Conservation (phyloP, 2,888 invertebrate species). For the Catotricha subobsoleta region DNA sequence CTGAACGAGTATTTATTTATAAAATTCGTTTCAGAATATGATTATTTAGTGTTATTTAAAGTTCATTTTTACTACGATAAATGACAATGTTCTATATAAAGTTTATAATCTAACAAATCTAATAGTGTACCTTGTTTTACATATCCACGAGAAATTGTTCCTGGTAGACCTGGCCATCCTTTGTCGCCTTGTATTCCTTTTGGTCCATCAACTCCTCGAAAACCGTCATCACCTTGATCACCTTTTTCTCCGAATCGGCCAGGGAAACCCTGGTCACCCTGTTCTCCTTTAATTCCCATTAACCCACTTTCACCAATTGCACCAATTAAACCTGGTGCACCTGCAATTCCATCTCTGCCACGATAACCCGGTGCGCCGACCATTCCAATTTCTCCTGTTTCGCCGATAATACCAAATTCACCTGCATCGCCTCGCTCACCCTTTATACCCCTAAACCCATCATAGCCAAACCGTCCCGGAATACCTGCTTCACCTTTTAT, state of each 20-base stretch:
- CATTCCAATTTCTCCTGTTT: constrained; percentile 31
- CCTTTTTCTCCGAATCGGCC: constrained; percentile 38
- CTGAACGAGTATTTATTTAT: no score
- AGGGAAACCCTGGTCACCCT: constrained; percentile 23
- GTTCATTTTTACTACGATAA: no score
- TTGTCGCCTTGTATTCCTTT: constrained; percentile 26
- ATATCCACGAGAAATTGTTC: constrained; percentile 13
- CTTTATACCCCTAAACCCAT: constrained; percentile 24
- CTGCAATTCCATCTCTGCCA: constrained; percentile 24
- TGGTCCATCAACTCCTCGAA: constrained; percentile 24
- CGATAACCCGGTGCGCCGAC: constrained; percentile 32
- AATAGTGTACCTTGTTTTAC: constrained; percentile 18
- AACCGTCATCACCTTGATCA: constrained; percentile 28
- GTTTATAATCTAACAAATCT: no score
- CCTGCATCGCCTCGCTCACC: constrained; percentile 34
- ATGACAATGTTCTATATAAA: no score
- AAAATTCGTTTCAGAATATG: no score
- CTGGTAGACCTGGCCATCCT: constrained; percentile 28
- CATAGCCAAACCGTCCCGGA: constrained; percentile 33
- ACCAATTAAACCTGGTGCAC: constrained; percentile 35
- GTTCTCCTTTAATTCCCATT: constrained; percentile 32
- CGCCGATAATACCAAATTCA: constrained; percentile 34
- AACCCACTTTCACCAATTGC: constrained; percentile 30
- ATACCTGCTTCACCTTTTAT: constrained; percentile 43
- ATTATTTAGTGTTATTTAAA: no score